Conservation (phyloP, 1,140 invertebrate species). For the Trypoxylus dichotomus region DNA sequence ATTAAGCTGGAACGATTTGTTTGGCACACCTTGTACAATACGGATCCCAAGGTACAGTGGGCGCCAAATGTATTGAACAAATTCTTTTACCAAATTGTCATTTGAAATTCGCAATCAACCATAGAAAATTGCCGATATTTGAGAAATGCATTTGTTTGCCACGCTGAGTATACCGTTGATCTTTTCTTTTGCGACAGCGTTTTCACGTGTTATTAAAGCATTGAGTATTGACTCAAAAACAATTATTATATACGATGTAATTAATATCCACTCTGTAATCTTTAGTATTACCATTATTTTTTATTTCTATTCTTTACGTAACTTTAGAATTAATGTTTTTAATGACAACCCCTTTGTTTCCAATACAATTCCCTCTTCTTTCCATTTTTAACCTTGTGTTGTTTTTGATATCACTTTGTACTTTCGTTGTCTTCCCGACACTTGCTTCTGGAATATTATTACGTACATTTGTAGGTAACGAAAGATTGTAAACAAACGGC, state of each 20-base stretch:
- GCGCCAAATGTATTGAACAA: too few relatives aligned
- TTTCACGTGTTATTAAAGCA: not conserved
- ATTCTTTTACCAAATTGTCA: too few relatives aligned
- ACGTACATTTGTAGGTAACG: not conserved
- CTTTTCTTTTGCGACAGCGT: too few relatives aligned
- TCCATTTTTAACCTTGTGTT: too few relatives aligned
- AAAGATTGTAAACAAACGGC: not conserved
- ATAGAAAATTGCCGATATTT: too few relatives aligned
- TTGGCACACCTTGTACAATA: too few relatives aligned
- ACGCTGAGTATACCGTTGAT: not conserved
- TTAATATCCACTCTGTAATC: not conserved
- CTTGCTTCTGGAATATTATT: not conserved
- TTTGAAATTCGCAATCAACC: too few relatives aligned
- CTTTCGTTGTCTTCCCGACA: not conserved
- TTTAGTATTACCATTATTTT: not conserved
- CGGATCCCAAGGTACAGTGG: too few relatives aligned
- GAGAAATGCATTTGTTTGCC: too few relatives aligned
- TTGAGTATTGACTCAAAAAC: not conserved
- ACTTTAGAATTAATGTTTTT: not conserved
- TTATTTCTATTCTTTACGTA: not conserved
- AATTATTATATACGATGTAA: not conserved
- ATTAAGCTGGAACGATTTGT: too few relatives aligned
- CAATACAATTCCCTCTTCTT: too few relatives aligned
- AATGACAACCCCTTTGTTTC: not conserved
- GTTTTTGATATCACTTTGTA: too few relatives aligned